These are phyloP conservation scores for Halcyon malimbica DNA, from an alignment of 2,113 vertebrate species.

Conservation along the genomic window DNA sequence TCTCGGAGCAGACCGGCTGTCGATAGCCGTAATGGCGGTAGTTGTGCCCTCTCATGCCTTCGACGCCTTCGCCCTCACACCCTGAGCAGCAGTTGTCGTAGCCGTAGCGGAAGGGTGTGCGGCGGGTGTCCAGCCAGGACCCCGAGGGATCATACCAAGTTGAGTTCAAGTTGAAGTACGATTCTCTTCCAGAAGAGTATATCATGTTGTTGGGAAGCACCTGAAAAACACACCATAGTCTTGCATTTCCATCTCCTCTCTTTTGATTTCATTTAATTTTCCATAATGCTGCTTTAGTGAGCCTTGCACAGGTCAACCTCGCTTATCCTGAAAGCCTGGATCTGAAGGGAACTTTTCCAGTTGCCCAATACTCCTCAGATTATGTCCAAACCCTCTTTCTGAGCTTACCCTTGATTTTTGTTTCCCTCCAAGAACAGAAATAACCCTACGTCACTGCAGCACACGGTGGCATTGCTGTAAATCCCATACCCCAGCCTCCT, in stretches of 20 bases:
- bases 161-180: conserved; percentile 64
- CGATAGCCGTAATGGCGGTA: conserved; percentile 23
- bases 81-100: not conserved
- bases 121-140: conserved; percentile 53
- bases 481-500: not conserved
- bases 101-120: conserved; percentile 35
- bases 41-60: conserved; percentile 56
- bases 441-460: accelerated
- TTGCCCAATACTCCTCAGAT: accelerated
- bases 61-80: not conserved
- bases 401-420: not conserved
- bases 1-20: not conserved
- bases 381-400: not conserved
- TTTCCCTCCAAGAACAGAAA: not conserved
- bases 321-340: not conserved
- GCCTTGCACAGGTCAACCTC: not conserved
- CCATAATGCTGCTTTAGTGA: not conserved
- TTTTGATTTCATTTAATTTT: accelerated
- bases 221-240: not conserved
- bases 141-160: conserved; percentile 52
- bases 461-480: accelerated
- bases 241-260: not conserved
- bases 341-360: not conserved
- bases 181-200: conserved; percentile 58
- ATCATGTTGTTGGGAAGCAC: not conserved